Percentiles rank a stretch among this genome's conserved stretches.
Conservation (phyloP, 2,797 vertebrate genomes). For the Acrocephalus scirpaceus region DNA sequence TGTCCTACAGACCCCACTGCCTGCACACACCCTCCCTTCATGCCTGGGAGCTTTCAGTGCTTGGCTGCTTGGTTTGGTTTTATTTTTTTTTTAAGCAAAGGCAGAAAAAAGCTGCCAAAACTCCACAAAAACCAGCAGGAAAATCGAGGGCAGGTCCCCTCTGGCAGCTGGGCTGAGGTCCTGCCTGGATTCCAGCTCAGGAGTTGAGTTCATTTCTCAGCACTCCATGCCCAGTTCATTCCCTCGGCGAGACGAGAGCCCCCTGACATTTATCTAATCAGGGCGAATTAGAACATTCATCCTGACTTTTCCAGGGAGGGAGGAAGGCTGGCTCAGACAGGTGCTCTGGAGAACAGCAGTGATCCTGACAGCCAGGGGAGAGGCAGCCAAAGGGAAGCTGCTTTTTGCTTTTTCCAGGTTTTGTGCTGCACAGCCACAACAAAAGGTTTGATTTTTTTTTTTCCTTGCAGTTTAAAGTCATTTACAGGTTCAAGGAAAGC, state of each 20-base stretch:
- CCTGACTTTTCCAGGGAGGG: neutral
- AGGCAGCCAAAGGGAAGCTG: neutral
- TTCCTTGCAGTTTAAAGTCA: neutral
- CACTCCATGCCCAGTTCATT: neutral
- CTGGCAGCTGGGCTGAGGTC: neutral
- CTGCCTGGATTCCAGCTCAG: neutral
- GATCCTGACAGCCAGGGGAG: neutral
- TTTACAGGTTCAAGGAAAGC: neutral
- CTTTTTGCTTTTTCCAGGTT: neutral
- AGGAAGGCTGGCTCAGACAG: conserved; percentile 23
- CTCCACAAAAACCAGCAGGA: neutral
- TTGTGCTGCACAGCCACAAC: neutral
- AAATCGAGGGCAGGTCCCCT: neutral
- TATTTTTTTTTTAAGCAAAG: neutral
- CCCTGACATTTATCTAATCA: conserved; percentile 29
- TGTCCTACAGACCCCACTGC: neutral
- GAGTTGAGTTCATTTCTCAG: neutral
- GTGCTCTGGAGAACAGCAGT: neutral
- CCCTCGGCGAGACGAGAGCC: neutral
- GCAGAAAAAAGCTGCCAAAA: neutral
- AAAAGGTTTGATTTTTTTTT: neutral
- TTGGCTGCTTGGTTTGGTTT: neutral
- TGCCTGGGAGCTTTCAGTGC: accelerated
- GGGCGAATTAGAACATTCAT: conserved; percentile 13
- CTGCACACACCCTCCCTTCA: neutral